phyloP scores from a whole-genome alignment of 2,113 vertebrate species.

The Prinia subflava region DNA sequence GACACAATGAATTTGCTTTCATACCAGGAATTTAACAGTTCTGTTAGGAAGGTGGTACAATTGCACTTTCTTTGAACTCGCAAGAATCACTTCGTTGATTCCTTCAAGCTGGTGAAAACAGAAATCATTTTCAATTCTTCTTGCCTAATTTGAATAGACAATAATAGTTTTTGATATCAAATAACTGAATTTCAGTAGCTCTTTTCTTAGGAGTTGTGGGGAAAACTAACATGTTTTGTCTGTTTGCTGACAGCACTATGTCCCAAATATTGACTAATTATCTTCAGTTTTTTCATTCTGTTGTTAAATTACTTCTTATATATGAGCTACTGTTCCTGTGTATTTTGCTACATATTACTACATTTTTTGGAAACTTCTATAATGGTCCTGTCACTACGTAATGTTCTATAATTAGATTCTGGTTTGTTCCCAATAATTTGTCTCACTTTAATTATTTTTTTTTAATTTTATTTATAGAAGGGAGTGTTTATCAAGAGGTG shows the following conservation, averaged over 20 bases:
- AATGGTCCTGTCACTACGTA: background rate
- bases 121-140: background rate
- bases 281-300: background rate
- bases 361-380: background rate
- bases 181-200: background rate
- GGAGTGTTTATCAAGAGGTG: fast-evolving
- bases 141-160: background rate
- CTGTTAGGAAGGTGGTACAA: background rate
- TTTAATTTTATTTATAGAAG: background rate
- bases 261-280: background rate
- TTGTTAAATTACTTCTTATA: background rate
- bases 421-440: background rate
- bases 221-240: background rate
- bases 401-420: background rate
- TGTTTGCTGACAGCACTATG: background rate
- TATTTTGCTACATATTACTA: fast-evolving
- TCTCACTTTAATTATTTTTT: background rate
- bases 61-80: background rate
- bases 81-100: background rate
- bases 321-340: background rate
- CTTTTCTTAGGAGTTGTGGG: background rate
- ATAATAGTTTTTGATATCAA: background rate
- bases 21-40: background rate
- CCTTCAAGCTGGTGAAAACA: background rate
- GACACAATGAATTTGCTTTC: background rate